phyloP scores from a whole-genome alignment of 1,140 invertebrate species.

The Lepidurus couesii region DNA sequence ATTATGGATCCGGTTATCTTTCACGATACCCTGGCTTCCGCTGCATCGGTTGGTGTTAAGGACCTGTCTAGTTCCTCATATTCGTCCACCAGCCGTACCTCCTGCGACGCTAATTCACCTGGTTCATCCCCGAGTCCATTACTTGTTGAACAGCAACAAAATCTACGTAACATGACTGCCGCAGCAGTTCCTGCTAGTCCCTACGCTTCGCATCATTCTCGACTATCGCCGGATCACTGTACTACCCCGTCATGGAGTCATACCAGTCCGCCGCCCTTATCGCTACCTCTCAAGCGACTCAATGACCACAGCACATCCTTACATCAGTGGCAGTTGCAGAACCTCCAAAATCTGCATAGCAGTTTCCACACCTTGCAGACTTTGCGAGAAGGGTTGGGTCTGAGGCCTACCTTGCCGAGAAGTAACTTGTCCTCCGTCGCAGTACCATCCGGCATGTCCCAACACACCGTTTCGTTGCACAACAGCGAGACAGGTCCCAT shows the following conservation, averaged over 20 bases:
- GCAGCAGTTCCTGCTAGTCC: not conserved
- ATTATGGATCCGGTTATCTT: not conserved
- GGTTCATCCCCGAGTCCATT: not conserved
- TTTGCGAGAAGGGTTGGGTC: not conserved
- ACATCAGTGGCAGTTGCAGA: constrained; percentile 5
- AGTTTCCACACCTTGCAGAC: not conserved
- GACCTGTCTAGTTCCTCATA: not conserved
- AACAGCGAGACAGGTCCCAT: not conserved
- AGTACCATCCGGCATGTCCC: not conserved
- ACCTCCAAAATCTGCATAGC: not conserved
- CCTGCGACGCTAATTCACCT: not conserved
- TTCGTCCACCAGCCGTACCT: not conserved
- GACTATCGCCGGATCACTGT: not conserved
- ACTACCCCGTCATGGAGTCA: not conserved
- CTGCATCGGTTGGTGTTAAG: not conserved
- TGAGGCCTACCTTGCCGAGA: not conserved
- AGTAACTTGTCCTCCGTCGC: not conserved
- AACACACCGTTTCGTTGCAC: constrained; percentile 18
- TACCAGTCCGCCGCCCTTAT: not conserved
- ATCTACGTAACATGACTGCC: not conserved
- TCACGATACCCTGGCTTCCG: not conserved
- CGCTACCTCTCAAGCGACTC: not conserved
- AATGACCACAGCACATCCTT: not conserved
- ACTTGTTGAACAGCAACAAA: constrained; percentile 16
- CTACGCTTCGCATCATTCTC: not conserved